Evolutionary conservation across 2,797 vertebrate genomes (phyloP).

Genomic region (Hyperoplus immaculatus): DNA sequence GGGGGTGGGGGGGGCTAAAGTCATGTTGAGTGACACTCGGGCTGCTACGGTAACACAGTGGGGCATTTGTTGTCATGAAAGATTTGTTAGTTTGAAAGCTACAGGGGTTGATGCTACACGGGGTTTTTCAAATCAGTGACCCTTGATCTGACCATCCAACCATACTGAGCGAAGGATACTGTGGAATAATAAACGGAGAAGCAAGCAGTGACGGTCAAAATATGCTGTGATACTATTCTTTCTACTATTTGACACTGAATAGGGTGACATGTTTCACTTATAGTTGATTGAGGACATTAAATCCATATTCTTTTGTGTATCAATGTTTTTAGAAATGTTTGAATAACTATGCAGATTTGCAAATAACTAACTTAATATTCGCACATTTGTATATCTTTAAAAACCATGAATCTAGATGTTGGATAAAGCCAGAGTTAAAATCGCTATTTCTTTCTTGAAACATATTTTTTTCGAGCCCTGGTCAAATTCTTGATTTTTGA

Average conservation of each 20-base stretch:
- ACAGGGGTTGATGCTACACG: slow-evolving; percentile 8
- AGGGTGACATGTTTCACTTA: background rate
- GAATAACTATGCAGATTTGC: no score
- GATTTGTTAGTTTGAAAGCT: slow-evolving; percentile 47
- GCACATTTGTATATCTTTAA: no score
- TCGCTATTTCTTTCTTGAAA: no score
- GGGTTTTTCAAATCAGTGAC: slow-evolving; percentile 23
- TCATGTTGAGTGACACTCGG: slow-evolving; percentile 67
- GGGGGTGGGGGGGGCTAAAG: slow-evolving; percentile 24
- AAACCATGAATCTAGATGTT: no score
- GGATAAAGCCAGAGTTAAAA: no score
- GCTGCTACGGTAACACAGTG: slow-evolving; percentile 48
- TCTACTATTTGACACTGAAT: background rate
- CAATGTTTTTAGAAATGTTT: no score
- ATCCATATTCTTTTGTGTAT: no score
- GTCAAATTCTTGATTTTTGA: no score
- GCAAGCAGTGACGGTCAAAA: background rate
- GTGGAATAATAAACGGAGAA: background rate
- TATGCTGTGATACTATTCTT: background rate
- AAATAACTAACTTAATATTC: no score
- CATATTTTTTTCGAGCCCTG: no score
- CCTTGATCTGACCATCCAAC: slow-evolving; percentile 22
- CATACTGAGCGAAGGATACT: background rate
- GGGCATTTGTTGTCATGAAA: slow-evolving; percentile 42
- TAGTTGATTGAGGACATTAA: no score